phyloP scores from a whole-genome alignment of 2,113 vertebrate genomes.

The Meriones unguiculatus region DNA sequence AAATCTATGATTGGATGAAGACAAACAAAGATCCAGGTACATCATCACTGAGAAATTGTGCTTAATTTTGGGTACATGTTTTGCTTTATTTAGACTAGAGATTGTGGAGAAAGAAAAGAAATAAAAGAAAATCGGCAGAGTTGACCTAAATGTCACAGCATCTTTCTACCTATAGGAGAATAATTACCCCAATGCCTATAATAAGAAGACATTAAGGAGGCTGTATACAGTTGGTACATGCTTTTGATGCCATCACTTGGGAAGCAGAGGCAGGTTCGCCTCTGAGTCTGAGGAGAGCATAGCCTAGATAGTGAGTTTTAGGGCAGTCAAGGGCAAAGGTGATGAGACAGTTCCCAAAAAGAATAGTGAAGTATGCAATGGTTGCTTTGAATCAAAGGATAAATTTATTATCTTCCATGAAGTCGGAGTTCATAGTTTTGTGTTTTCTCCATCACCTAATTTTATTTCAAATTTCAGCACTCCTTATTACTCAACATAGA shows the following conservation, averaged over 20 bases:
- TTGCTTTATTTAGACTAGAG: background rate
- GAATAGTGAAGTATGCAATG: background rate
- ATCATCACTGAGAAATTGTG: background rate
- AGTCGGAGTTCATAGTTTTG: background rate
- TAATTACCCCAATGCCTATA: background rate
- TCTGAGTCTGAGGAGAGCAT: background rate
- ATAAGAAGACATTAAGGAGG: too few relatives aligned
- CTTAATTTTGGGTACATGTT: background rate
- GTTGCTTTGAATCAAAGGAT: background rate
- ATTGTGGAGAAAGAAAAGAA: background rate
- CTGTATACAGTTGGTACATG: background rate
- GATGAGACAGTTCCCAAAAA: background rate
- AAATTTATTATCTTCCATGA: background rate
- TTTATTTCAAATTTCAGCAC: background rate
- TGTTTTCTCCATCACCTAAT: background rate
- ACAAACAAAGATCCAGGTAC: background rate
- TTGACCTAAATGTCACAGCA: background rate
- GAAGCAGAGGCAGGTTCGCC: background rate
- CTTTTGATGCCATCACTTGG: background rate
- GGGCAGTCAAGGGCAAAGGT: background rate
- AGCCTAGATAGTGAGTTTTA: background rate
- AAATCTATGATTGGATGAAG: background rate
- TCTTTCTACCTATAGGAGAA: background rate
- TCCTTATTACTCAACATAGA: background rate
- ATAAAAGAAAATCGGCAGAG: background rate